Conservation (phyloP, 2,888 invertebrate species). For the Tinea trinotella region DNA sequence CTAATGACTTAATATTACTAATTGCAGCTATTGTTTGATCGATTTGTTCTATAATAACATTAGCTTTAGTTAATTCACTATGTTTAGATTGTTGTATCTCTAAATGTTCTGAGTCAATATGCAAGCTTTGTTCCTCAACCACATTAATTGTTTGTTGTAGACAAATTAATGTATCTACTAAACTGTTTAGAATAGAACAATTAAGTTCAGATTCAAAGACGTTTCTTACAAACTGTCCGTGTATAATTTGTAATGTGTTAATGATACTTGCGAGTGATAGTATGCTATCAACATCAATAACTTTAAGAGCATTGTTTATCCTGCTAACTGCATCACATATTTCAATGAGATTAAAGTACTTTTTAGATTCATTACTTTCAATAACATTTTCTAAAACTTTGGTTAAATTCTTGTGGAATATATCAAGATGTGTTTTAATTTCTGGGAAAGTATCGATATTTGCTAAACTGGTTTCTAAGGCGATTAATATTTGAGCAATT, state of each 20-base stretch:
- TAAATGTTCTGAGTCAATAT: constrained; percentile 42
- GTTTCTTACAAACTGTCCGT: constrained; percentile 40
- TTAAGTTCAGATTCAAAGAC: constrained; percentile 49
- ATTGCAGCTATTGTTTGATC: constrained; percentile 49
- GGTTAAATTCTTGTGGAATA: constrained; percentile 66
- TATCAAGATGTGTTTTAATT: constrained; percentile 41
- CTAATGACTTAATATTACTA: constrained; percentile 39
- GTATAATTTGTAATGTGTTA: constrained; percentile 48
- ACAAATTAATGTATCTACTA: constrained; percentile 38
- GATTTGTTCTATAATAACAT: constrained; percentile 43
- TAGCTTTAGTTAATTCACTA: constrained; percentile 34
- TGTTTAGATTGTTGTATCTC: constrained; percentile 32
- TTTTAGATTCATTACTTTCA: constrained; percentile 56
- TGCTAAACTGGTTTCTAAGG: constrained; percentile 51
- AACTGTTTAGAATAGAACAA: constrained; percentile 39
- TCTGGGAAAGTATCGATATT: constrained; percentile 39
- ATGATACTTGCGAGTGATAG: constrained; percentile 44
- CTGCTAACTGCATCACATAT: constrained; percentile 52
- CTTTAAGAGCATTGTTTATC: constrained; percentile 45
- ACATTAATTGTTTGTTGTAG: constrained; percentile 47
- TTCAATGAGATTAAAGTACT: constrained; percentile 51
- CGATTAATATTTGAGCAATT: constrained; percentile 59
- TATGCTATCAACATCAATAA: constrained; percentile 37
- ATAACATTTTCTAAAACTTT: constrained; percentile 71
- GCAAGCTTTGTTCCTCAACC: constrained; percentile 41